Conservation (phyloP, 2,888 invertebrate species). For the Andrena hattorfiana region DNA sequence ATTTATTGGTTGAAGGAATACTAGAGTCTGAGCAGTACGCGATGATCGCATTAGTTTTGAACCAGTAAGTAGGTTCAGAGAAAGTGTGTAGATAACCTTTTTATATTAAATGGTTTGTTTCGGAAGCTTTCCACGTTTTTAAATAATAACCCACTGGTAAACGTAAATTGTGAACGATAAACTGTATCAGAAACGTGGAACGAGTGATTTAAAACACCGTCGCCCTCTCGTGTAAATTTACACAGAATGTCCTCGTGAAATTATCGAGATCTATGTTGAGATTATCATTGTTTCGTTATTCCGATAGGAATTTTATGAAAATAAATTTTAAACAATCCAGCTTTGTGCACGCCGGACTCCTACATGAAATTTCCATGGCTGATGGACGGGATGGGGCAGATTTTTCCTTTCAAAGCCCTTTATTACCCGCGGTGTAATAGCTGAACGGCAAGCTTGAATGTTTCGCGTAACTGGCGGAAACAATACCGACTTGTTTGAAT, state of each 20-base stretch:
- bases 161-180: slow-evolving; percentile 9
- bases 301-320: neutral
- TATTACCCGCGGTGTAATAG: neutral
- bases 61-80: too few relatives aligned
- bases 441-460: neutral
- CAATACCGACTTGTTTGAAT: slow-evolving; percentile 43
- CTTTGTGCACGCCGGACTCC: neutral
- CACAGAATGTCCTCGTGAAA: neutral
- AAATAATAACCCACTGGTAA: neutral
- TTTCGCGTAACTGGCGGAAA: slow-evolving; percentile 35
- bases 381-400: neutral
- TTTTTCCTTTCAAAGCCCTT: neutral
- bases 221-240: neutral
- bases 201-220: slow-evolving; percentile 3
- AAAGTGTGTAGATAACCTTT: too few relatives aligned
- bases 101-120: neutral
- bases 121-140: slow-evolving; percentile 7
- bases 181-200: neutral
- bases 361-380: neutral
- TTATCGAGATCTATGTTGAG: neutral
- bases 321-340: neutral
- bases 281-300: slow-evolving; percentile 2
- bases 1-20: too few relatives aligned
- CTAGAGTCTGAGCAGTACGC: too few relatives aligned
- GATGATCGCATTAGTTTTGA: too few relatives aligned